Evolutionary conservation across 2,888 invertebrate genomes (phyloP).

Genomic region (Lasioglossum villosulum): DNA sequence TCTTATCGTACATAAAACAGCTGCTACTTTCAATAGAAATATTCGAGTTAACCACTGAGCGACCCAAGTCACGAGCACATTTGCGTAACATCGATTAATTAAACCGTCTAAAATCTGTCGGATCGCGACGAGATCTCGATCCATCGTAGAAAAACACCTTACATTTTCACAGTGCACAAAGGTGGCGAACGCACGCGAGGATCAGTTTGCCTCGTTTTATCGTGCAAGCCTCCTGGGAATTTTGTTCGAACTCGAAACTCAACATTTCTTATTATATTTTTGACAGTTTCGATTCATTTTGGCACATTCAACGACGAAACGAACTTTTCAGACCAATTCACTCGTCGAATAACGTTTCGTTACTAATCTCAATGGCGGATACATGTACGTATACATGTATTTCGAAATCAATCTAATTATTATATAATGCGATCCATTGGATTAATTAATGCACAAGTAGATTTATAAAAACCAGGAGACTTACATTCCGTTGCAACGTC

Average conservation of each 20-base stretch:
- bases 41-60: conserved; percentile 24
- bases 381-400: too few relatives aligned
- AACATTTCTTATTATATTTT: too few relatives aligned
- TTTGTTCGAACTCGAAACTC: not conserved
- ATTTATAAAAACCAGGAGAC: conserved; percentile 8
- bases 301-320: not conserved
- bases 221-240: conserved; percentile 15
- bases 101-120: conserved; percentile 60
- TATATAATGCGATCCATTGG: too few relatives aligned
- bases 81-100: conserved; percentile 53
- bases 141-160: conserved; percentile 47
- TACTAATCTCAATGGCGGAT: not conserved
- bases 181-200: conserved; percentile 29
- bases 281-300: not conserved
- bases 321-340: not conserved
- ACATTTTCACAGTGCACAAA: conserved; percentile 30
- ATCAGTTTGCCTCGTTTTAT: conserved; percentile 28
- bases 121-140: conserved; percentile 10
- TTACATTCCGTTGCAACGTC: conserved; percentile 21
- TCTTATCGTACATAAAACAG: conserved; percentile 28
- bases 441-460: too few relatives aligned
- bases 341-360: not conserved
- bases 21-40: conserved; percentile 63
- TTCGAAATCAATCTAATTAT: not conserved
- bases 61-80: not conserved